phyloP scores from a whole-genome alignment of 2,888 invertebrate genomes.

The Orchestes rusci region DNA sequence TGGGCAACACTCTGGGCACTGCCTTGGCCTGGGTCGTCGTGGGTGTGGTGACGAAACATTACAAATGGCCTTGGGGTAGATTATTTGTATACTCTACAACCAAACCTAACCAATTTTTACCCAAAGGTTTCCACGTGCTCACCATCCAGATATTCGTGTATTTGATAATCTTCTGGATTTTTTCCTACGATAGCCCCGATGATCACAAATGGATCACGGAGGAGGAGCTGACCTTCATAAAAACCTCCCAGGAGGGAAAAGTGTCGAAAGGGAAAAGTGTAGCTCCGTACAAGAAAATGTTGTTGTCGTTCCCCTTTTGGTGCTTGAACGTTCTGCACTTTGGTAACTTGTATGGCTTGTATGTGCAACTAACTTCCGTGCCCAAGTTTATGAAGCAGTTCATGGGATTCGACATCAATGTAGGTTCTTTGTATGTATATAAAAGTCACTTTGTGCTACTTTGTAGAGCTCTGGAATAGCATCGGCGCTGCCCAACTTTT shows the following conservation, averaged over 20 bases:
- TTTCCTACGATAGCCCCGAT: conserved; percentile 50
- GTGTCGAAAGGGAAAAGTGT: conserved; percentile 41
- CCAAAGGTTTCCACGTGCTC: conserved; percentile 59
- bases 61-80: conserved; percentile 58
- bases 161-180: conserved; percentile 43
- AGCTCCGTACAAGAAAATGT: conserved; percentile 57
- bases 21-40: conserved; percentile 62
- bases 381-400: conserved; percentile 68
- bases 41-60: conserved; percentile 53
- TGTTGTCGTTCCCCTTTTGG: conserved; percentile 62
- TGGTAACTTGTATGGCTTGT: conserved; percentile 69
- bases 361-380: conserved; percentile 66
- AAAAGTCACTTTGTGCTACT: not conserved
- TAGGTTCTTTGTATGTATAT: conserved; percentile 2
- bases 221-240: conserved; percentile 47
- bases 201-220: conserved; percentile 48
- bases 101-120: too few species aligned
- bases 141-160: conserved; percentile 41
- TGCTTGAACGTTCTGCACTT: conserved; percentile 60
- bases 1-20: conserved; percentile 67
- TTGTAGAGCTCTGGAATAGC: conserved; percentile 21
- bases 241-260: conserved; percentile 36
- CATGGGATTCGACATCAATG: conserved; percentile 49
- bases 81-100: too few species aligned
- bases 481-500: conserved; percentile 31